Percentiles rank a stretch among this genome's conserved stretches.
Conservation (phyloP, 2,888 invertebrate genomes). For the Xestoiulus laeticollis region DNA sequence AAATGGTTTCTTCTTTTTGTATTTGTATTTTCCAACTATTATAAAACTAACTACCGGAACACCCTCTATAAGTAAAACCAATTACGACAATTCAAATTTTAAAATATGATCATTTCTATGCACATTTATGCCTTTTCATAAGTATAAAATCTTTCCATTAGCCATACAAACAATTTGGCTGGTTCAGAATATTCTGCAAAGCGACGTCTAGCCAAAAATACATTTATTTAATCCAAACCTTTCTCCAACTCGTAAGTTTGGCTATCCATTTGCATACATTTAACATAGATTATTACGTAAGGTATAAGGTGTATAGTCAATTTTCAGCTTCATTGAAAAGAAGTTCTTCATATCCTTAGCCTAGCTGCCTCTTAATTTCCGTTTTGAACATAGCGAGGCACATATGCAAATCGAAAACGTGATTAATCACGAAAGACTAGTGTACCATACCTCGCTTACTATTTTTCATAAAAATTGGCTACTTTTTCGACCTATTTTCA, state of each 20-base stretch:
- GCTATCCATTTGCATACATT: not conserved
- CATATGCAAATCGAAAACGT: not conserved
- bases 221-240: too few relatives aligned
- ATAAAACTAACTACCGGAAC: too few relatives aligned
- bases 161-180: too few relatives aligned
- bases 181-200: too few relatives aligned
- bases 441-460: not conserved
- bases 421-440: constrained; percentile 17
- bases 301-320: not conserved
- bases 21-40: too few relatives aligned
- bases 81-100: too few relatives aligned
- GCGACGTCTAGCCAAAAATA: too few relatives aligned
- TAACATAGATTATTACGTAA: not conserved
- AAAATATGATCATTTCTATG: too few relatives aligned
- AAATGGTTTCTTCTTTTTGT: too few relatives aligned
- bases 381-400: not conserved
- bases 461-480: not conserved
- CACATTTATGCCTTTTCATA: too few relatives aligned
- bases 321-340: constrained; percentile 6
- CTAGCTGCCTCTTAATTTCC: not conserved
- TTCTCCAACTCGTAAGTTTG: not conserved
- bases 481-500: constrained; percentile 37
- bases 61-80: too few relatives aligned
- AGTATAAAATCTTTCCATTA: too few relatives aligned
- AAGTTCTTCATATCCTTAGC: not conserved